Base-by-base conservation (phyloP, 2,888 invertebrate species). In the Hecatera dysodea region DNA sequence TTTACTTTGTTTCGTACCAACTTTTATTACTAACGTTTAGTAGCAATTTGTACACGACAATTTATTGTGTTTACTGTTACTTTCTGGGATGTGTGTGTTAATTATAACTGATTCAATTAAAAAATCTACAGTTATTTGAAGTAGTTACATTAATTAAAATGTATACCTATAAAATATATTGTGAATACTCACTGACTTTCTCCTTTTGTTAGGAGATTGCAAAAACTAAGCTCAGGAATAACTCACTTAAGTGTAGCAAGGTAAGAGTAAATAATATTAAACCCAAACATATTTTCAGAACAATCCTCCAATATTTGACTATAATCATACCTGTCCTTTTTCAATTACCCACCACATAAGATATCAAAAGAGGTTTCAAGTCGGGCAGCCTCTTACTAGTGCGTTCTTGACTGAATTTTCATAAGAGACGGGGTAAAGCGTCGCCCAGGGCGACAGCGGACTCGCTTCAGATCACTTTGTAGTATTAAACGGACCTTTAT, bases 401-500 rank as follows among this genome's bases (percentile, higher is more conserved):
- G 72, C 80, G 88, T 87, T 89, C 86, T 90, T 90, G 90, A 89
- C 89, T 85, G 90, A 89, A 94, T 93, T 91, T 93, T 93, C 93
- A 92, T 92, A 93, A 90, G 91, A 91, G 90, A 81, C 67, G 74
- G 87, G 87, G 89, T 84, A 91, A 90, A 93, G 90, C 92, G 93
- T 94, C 87, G 95, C 95, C 88, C 90, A 74, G 92, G 90, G 95
- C 94, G 93, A 95, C 93, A 82, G 86, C 74, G 84, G 82, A 80
- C 88, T 85, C 88, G 87, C 89, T 91, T 80, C 85, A 91, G 89
- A 90, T 92, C 93, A 91, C 95, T 95, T 95, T 95, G 94, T 93
- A 91, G 90, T 90, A 90, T 93, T 94, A 93, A 92, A 90, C 89
- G 90, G 82, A 86, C 90, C 92, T 93, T 93, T 93, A 93, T 91